phyloP scores from a whole-genome alignment of 1,140 invertebrate genomes.

The Capitella teleta region DNA sequence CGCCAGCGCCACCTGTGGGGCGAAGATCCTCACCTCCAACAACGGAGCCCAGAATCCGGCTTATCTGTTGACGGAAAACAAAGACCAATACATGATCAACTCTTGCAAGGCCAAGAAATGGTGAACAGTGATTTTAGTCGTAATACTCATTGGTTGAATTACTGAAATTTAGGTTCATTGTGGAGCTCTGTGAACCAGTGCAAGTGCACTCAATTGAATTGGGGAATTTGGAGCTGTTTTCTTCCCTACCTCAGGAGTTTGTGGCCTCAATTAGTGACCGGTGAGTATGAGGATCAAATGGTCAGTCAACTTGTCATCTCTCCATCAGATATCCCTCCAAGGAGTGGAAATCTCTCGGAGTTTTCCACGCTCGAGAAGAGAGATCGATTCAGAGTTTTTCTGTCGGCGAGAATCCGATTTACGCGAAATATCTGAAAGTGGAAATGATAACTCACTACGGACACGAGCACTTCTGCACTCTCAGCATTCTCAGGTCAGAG shows the following conservation, averaged over 20 bases:
- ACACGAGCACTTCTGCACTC: constrained; percentile 91
- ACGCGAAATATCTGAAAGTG: constrained; percentile 77
- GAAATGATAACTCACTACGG: constrained; percentile 89
- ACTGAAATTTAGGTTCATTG: constrained; percentile 64
- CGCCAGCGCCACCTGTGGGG: constrained; percentile 90
- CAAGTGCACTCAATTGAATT: constrained; percentile 74
- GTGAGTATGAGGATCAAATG: constrained; percentile 15
- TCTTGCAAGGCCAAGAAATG: constrained; percentile 65
- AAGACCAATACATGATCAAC: constrained; percentile 96
- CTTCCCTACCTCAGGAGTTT: constrained; percentile 87
- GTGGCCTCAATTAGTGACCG: constrained; percentile 63
- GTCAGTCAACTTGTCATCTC: background rate
- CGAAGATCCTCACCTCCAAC: constrained; percentile 87
- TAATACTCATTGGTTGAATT: background rate
- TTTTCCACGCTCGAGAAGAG: constrained; percentile 75
- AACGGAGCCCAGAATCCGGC: constrained; percentile 70
- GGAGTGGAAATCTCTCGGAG: constrained; percentile 80
- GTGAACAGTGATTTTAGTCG: constrained; percentile 15
- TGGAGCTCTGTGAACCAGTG: constrained; percentile 94
- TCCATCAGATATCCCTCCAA: constrained; percentile 65
- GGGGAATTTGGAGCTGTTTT: constrained; percentile 96
- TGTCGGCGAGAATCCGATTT: constrained; percentile 58
- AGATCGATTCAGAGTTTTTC: constrained; percentile 77
- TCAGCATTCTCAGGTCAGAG: constrained; percentile 54
- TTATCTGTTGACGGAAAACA: constrained; percentile 70